Evolutionary conservation across 2,888 invertebrate species (phyloP).

Genomic region (Pterostichus niger): DNA sequence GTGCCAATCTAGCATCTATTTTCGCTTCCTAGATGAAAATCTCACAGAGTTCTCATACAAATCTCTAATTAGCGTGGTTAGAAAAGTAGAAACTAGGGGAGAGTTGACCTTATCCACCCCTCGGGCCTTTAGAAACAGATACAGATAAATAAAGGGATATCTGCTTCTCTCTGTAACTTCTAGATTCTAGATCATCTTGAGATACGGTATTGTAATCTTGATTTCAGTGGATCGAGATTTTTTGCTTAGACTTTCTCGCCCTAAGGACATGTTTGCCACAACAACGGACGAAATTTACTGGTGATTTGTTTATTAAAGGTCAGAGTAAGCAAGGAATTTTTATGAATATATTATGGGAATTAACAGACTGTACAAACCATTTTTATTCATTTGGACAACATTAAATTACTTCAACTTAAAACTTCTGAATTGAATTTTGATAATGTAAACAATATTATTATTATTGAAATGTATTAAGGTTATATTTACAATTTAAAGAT

Average conservation of each 20-base stretch:
- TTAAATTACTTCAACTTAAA: too few species aligned
- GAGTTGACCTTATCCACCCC: constrained; percentile 25
- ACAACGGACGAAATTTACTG: constrained; percentile 8
- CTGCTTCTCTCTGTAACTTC: background rate
- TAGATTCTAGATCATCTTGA: constrained; percentile 15
- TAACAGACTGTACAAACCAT: too few species aligned
- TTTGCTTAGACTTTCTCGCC: background rate
- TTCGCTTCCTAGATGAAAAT: constrained; percentile 18
- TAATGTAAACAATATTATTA: too few species aligned
- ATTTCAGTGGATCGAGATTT: constrained; percentile 20
- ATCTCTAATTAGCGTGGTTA: constrained; percentile 19
- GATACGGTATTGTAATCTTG: constrained; percentile 23
- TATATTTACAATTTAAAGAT: too few species aligned
- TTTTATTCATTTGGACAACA: too few species aligned
- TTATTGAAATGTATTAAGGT: too few species aligned
- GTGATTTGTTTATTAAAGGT: constrained; percentile 21
- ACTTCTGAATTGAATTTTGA: too few species aligned
- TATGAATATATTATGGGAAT: background rate
- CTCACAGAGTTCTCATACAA: constrained; percentile 6
- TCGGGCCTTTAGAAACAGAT: background rate
- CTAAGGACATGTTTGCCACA: background rate
- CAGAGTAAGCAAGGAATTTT: background rate
- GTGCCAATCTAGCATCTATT: constrained; percentile 2
- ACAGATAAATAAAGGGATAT: constrained; percentile 20
- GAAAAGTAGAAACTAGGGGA: constrained; percentile 11